Conservation (phyloP, 2,113 vertebrate genomes). For the Silurus glanis region DNA sequence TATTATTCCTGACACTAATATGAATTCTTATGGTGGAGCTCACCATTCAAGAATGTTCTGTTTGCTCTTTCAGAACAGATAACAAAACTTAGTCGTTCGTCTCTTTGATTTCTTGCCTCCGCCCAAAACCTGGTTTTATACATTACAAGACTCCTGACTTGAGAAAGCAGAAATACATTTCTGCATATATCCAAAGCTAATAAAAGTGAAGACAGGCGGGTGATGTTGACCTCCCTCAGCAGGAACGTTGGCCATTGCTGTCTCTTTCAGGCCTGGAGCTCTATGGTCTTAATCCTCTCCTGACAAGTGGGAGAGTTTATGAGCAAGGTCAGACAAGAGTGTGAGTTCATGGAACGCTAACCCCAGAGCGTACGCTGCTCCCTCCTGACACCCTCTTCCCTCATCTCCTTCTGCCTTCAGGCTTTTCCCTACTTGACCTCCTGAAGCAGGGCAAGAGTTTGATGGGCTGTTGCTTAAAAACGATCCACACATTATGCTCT, state of each 20-base stretch:
- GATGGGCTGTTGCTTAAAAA: conserved; percentile 28
- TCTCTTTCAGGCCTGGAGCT: conserved; percentile 55
- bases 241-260: conserved; percentile 51
- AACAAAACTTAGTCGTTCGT: conserved; percentile 16
- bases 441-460: conserved; percentile 17
- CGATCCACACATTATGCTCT: neutral
- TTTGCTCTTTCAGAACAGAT: conserved; percentile 10
- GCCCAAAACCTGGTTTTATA: neutral
- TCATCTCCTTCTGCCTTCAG: conserved; percentile 24
- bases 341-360: conserved; percentile 57
- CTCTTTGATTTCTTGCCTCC: neutral
- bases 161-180: conserved; percentile 13
- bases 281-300: conserved; percentile 51
- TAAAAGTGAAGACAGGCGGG: conserved; percentile 35
- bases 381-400: conserved; percentile 20
- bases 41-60: conserved; percentile 31
- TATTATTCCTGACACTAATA: conserved; percentile 36
- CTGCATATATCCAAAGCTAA: conserved; percentile 12
- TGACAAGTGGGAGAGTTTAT: conserved; percentile 66
- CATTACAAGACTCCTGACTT: neutral
- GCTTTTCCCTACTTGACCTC: conserved; percentile 46
- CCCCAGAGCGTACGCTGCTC: conserved; percentile 28
- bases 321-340: conserved; percentile 67
- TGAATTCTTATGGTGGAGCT: conserved; percentile 7
- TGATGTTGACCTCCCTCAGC: conserved; percentile 59